Evolutionary conservation across 2,888 invertebrate species (phyloP), one percentile per base, ranked within the genome.

Genomic region (Ophioninae sp.): DNA sequence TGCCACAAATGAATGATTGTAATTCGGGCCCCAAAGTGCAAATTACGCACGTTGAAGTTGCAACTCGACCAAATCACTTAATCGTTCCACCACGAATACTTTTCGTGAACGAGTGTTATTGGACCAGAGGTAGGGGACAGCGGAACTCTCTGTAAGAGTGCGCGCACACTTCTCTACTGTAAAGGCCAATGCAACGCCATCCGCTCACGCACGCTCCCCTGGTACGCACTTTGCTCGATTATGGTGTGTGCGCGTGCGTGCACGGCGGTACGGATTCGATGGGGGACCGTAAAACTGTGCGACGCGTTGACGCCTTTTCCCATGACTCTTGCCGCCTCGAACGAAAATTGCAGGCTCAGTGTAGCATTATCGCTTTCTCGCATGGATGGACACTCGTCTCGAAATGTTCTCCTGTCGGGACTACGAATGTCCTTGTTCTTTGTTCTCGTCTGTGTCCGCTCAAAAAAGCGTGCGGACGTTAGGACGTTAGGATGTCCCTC

Each of bases 311-410:
- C 68, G 81, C 83, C 78, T 79, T 84, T 84, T 81, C 81, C 78
- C 83, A 84, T 81, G 83, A 81, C 74, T 78, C 81, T 81, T 84
- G 59, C 78, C 23, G 67, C 83, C 59, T 69, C 65, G 58, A 79
- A 39, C 72, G 23, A 72, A 72, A 71, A 78, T 56, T 71, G 37
- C 71, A 30, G 37, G 23, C 59, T 23, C 44, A 68, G 59, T 41
- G 51, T 63, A 71, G 68, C 78, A 81, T 83, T 83, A 83, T 83
- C 80, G 81, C 83, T 78, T 83, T 81, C 56, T 77, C 78, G 81
- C 80, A 75, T 83, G 80, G 77, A 71, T 83, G 69, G 77, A 74
- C 74, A 83, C 68, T 75, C 75, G 79, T 68, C 79, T 64, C 61
- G 59, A 58, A 64, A 79, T 71, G 75, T 63, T 75, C 58, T 64